A percentile compares a stretch with the other conserved stretches of the same genome.
Conservation (phyloP, 2,888 invertebrate species). For the Priocnemis perturbator region DNA sequence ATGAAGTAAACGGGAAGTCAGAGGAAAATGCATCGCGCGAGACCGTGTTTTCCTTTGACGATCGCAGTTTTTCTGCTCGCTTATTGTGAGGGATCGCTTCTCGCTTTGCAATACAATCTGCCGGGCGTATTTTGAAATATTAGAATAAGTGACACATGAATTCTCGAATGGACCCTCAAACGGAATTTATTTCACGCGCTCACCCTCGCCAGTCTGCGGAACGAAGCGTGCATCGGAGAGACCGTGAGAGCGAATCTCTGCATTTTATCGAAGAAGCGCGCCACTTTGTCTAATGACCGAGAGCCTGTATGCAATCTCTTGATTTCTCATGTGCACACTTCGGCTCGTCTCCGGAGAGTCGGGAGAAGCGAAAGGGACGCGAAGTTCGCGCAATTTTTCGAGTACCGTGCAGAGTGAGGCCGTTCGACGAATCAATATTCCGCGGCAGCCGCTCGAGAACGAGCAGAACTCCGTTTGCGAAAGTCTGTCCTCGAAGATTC, state of each 20-base stretch:
- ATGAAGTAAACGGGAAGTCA: neutral
- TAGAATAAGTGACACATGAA: no score
- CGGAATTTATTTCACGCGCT: neutral
- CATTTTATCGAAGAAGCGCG: no score
- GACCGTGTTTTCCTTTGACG: constrained; percentile 4
- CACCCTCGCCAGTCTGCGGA: neutral
- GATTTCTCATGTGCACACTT: constrained; percentile 13
- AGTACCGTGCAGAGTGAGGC: neutral
- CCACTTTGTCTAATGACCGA: no score
- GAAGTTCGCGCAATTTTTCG: neutral
- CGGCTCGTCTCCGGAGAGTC: constrained; percentile 3
- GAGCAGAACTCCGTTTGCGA: no score
- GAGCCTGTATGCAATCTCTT: no score
- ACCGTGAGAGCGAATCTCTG: no score
- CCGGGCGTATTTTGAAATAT: no score
- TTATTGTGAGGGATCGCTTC: no score
- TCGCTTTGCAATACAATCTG: no score
- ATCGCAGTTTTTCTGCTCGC: no score
- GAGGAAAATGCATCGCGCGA: neutral
- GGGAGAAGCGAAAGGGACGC: neutral
- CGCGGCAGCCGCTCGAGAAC: constrained; percentile 16
- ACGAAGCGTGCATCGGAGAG: neutral
- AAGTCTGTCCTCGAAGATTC: no score
- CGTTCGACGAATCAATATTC: neutral
- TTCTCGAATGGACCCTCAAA: neutral